These are phyloP conservation scores for Timandra comae DNA, from an alignment of 2,888 invertebrate genomes.

Conservation along the genomic window DNA sequence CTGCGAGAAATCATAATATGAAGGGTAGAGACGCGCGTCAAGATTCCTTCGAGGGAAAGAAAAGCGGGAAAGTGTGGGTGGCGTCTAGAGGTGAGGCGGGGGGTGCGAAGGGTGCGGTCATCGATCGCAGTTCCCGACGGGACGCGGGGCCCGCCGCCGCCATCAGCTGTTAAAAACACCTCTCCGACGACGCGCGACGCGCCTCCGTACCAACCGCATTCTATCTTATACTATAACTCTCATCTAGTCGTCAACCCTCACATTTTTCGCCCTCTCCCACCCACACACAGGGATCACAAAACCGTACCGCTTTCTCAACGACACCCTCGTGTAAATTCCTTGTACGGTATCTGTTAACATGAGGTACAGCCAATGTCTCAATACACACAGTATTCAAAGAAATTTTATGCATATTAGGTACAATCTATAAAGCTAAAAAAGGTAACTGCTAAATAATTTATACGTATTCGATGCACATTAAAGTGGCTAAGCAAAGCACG, in stretches of 20 bases:
- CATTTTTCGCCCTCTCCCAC: slow-evolving; percentile 17
- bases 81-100: slow-evolving; percentile 49
- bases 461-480: too few relatives aligned
- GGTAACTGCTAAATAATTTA: too few relatives aligned
- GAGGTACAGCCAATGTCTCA: too few relatives aligned
- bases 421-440: too few relatives aligned
- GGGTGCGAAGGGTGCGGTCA: slow-evolving; percentile 58
- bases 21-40: slow-evolving; percentile 26
- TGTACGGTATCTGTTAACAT: too few relatives aligned
- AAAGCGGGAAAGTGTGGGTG: slow-evolving; percentile 60
- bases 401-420: too few relatives aligned
- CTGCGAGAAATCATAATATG: slow-evolving; percentile 39
- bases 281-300: slow-evolving; percentile 15
- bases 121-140: slow-evolving; percentile 58
- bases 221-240: slow-evolving; percentile 17
- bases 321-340: slow-evolving; percentile 8
- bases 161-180: slow-evolving; percentile 62
- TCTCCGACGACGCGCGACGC: slow-evolving; percentile 34
- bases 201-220: slow-evolving; percentile 21
- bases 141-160: slow-evolving; percentile 42
- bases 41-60: slow-evolving; percentile 48
- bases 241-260: slow-evolving; percentile 15
- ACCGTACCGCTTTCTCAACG: slow-evolving; percentile 19
- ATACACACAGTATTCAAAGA: too few relatives aligned
- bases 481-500: too few relatives aligned